Percentiles rank a stretch among this genome's conserved stretches.
Conservation (phyloP, 2,888 invertebrate genomes). For the Sclerodermus sp. region DNA sequence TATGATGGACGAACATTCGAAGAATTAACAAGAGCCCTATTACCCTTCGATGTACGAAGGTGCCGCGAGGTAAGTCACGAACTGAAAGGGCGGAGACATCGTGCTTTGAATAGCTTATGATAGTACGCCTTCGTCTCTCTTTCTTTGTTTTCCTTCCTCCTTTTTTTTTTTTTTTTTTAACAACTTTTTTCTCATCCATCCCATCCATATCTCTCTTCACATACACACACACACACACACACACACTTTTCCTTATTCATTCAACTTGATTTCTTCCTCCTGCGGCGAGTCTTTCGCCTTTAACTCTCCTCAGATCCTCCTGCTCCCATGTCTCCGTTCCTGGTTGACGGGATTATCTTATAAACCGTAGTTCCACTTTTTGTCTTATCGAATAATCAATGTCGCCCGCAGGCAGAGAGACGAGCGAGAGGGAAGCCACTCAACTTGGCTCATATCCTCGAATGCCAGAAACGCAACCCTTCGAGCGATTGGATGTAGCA, state of each 20-base stretch:
- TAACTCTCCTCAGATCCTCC: background rate
- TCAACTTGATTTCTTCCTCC: too few species aligned
- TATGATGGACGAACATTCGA: constrained; percentile 10
- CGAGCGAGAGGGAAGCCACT: constrained; percentile 13
- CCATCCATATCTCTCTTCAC: constrained; percentile 12
- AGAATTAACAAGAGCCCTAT: constrained; percentile 30
- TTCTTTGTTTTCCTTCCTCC: constrained; percentile 1
- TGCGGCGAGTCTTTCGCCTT: background rate
- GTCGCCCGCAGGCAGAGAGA: constrained; percentile 24
- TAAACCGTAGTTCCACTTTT: constrained; percentile 28
- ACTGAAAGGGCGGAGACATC: constrained; percentile 20
- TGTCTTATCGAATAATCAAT: constrained; percentile 40
- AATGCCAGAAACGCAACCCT: constrained; percentile 11
- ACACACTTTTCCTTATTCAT: too few species aligned
- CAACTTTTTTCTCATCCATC: background rate
- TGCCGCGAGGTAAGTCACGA: constrained; percentile 21
- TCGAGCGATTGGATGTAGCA: background rate
- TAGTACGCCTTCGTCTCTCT: constrained; percentile 29
- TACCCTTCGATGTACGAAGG: too few species aligned
- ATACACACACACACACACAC: too few species aligned
- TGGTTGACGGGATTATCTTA: constrained; percentile 34
- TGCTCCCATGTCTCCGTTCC: constrained; percentile 4
- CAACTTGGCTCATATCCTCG: constrained; percentile 31
- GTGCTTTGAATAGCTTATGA: constrained; percentile 46
- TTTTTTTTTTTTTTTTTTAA: constrained; percentile 1